These are phyloP conservation scores for Anthonomus grandis DNA, from an alignment of 1,140 invertebrate species.

Conservation along the genomic window DNA sequence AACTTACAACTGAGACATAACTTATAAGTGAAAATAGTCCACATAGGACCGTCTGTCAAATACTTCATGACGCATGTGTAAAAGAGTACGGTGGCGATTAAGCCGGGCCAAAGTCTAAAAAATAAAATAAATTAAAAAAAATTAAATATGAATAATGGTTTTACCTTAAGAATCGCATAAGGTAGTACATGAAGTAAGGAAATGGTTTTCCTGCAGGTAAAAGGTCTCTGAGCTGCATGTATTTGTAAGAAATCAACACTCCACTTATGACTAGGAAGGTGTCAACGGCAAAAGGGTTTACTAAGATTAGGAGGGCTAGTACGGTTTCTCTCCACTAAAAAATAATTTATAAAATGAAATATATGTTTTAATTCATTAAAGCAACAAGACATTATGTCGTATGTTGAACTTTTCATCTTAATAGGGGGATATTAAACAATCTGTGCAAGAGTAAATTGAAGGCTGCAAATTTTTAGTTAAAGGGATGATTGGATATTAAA, in stretches of 20 bases:
- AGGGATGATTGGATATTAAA: too few species aligned
- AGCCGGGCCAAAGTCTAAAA: slow-evolving; percentile 30
- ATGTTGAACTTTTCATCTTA: too few species aligned
- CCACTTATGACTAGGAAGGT: slow-evolving; percentile 60
- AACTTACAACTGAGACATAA: slow-evolving; percentile 8
- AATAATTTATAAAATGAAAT: too few species aligned
- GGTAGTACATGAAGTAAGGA: slow-evolving; percentile 19
- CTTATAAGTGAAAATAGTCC: slow-evolving; percentile 22
- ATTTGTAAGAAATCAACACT: slow-evolving; percentile 55
- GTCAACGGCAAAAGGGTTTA: slow-evolving; percentile 53
- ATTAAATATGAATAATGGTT: not conserved
- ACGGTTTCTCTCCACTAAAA: slow-evolving; percentile 43
- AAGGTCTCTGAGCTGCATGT: slow-evolving; percentile 48
- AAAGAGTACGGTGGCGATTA: slow-evolving; percentile 29
- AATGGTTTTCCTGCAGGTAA: not conserved
- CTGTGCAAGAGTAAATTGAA: too few species aligned
- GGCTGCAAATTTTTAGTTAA: too few species aligned
- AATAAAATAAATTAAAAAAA: not conserved
- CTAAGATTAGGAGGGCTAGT: slow-evolving; percentile 40
- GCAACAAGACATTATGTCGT: too few species aligned
- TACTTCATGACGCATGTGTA: slow-evolving; percentile 32
- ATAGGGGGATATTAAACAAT: too few species aligned
- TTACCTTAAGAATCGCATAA: slow-evolving; percentile 26
- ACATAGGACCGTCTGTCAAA: slow-evolving; percentile 30
- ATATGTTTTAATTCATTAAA: too few species aligned